Percentiles rank a stretch among this genome's conserved stretches.
These are phyloP conservation scores for Eurois occulta DNA, from an alignment of 2,888 invertebrate genomes.

Conservation along the genomic window DNA sequence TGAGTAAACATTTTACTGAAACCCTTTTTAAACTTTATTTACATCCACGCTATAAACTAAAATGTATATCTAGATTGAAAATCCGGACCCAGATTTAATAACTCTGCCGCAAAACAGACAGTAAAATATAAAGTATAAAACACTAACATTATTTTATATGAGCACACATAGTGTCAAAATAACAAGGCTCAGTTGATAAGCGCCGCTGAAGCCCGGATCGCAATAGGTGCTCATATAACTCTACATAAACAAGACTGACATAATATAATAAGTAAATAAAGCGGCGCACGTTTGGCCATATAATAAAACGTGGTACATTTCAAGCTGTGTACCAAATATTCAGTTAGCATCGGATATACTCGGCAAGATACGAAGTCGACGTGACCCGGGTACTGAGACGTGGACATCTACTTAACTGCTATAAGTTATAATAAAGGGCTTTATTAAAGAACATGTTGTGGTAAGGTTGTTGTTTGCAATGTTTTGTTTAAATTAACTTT, in stretches of 20 bases:
- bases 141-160: slow-evolving; percentile 54
- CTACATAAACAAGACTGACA: slow-evolving; percentile 65
- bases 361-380: slow-evolving; percentile 76
- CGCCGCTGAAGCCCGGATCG: slow-evolving; percentile 37
- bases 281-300: slow-evolving; percentile 76
- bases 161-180: slow-evolving; percentile 58
- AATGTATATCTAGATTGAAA: slow-evolving; percentile 31
- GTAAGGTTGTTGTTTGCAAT: slow-evolving; percentile 21
- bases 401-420: slow-evolving; percentile 73
- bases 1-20: slow-evolving; percentile 28
- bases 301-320: slow-evolving; percentile 81
- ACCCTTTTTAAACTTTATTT: slow-evolving; percentile 14
- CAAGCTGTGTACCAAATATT: slow-evolving; percentile 83
- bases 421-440: slow-evolving; percentile 69
- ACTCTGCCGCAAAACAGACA: slow-evolving; percentile 24
- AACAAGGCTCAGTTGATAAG: slow-evolving; percentile 59
- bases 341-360: slow-evolving; percentile 79
- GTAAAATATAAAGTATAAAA: slow-evolving; percentile 47
- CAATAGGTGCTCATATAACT: slow-evolving; percentile 61
- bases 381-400: slow-evolving; percentile 76
- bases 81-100: slow-evolving; percentile 38
- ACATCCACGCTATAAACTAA: slow-evolving; percentile 21
- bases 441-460: slow-evolving; percentile 61
- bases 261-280: slow-evolving; percentile 79
- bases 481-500: slow-evolving; percentile 47